Percentiles rank a stretch among this genome's conserved stretches.
phyloP scores from a whole-genome alignment of 2,888 invertebrate genomes.

The Eristalinus sepulchralis region DNA sequence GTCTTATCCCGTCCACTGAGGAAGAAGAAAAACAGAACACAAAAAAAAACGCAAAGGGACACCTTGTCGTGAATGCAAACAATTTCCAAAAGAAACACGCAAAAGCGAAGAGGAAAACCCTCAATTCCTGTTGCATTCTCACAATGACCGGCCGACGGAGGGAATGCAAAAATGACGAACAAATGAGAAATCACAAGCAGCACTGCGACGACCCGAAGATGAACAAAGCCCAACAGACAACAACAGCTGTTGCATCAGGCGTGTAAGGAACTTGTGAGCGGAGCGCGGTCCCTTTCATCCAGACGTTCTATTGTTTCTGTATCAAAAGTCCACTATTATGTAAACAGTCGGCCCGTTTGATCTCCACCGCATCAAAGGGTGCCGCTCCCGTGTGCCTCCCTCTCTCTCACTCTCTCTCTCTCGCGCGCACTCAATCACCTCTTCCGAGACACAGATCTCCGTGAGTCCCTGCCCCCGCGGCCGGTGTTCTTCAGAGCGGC shows the following conservation, averaged over 20 bases:
- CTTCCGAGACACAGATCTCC: slow-evolving; percentile 27
- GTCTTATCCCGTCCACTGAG: not conserved
- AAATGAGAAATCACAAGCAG: not conserved
- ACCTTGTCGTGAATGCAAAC: not conserved
- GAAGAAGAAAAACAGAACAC: not conserved
- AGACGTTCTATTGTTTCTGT: slow-evolving; percentile 82
- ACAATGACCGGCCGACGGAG: not conserved
- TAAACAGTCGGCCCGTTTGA: slow-evolving; percentile 86
- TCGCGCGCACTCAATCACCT: slow-evolving; percentile 16
- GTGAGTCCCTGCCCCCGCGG: not conserved
- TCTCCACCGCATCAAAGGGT: slow-evolving; percentile 82
- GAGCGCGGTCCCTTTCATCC: slow-evolving; percentile 79
- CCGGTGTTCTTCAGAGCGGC: not conserved
- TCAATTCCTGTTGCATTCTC: not conserved
- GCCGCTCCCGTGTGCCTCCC: slow-evolving; percentile 38
- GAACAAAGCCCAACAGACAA: slow-evolving; percentile 10
- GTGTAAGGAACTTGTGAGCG: slow-evolving; percentile 58
- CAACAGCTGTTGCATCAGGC: slow-evolving; percentile 66
- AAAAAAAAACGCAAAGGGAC: not conserved
- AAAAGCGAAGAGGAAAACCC: not conserved
- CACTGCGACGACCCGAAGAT: not conserved
- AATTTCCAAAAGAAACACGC: not conserved
- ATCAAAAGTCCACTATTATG: slow-evolving; percentile 86
- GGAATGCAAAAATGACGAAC: not conserved
- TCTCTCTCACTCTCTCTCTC: slow-evolving; percentile 24